phyloP scores from a whole-genome alignment of 30 jellyfish, hydroid and myxozoan species.

The Aurelia aurita complex sp. Pacific region DNA sequence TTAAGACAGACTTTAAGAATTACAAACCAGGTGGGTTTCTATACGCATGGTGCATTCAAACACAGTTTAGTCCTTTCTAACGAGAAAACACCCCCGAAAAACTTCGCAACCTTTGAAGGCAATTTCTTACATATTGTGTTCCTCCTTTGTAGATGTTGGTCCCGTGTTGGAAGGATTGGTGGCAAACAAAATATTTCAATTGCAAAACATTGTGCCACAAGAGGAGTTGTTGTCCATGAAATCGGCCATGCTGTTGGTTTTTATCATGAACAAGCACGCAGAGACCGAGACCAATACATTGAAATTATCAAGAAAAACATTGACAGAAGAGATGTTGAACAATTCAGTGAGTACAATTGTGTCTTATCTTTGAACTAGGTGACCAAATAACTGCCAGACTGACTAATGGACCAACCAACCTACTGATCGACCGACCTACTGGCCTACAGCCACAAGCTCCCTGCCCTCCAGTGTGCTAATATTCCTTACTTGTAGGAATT shows the following conservation, averaged over 20 bases:
- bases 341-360: conserved; percentile 83
- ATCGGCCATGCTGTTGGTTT: conserved; percentile 98
- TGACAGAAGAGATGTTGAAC: conserved; percentile 46
- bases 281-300: conserved; percentile 88
- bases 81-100: no score
- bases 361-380: background rate
- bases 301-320: conserved; percentile 71
- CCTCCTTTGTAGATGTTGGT: conserved; percentile 81
- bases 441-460: no score
- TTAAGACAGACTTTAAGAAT: no score
- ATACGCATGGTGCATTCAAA: background rate
- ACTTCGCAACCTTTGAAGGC: no score
- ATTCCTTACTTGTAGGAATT: no score
- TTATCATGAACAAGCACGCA: conserved; percentile 94
- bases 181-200: conserved; percentile 88
- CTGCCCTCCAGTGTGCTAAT: no score
- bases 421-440: no score
- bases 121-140: no score
- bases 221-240: conserved; percentile 91
- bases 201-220: conserved; percentile 76
- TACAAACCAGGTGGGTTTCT: no score
- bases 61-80: no score
- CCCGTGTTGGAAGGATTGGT: conserved; percentile 89
- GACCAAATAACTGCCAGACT: background rate
- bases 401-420: no score